A percentile compares a stretch with the other conserved stretches of the same genome.
Conservation (phyloP, 1,140 invertebrate genomes). For the Lutraria rhynchaena region DNA sequence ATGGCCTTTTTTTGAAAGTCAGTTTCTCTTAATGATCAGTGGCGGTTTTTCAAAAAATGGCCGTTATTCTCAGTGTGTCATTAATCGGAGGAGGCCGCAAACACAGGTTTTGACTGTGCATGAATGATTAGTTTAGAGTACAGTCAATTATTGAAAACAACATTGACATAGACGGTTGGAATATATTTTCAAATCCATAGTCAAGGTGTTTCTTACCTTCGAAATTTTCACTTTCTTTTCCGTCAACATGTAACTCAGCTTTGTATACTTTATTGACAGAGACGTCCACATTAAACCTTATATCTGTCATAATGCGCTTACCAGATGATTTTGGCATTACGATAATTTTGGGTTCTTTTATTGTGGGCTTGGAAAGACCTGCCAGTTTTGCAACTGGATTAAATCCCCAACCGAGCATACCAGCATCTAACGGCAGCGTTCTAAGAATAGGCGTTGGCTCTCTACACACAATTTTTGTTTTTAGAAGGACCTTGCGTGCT, state of each 20-base stretch:
- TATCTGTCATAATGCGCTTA: neutral
- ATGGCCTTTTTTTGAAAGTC: too few relatives aligned
- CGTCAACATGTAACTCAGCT: conserved; percentile 1
- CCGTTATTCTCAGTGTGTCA: too few relatives aligned
- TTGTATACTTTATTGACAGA: neutral
- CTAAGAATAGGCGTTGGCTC: conserved; percentile 16
- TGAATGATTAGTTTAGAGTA: too few relatives aligned
- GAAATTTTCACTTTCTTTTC: neutral
- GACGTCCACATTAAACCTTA: conserved; percentile 8
- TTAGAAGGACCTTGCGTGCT: neutral
- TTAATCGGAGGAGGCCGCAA: too few relatives aligned
- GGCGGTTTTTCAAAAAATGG: too few relatives aligned
- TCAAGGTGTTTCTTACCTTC: too few relatives aligned
- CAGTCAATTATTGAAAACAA: too few relatives aligned
- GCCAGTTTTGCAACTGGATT: neutral
- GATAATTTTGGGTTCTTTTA: conserved; percentile 30
- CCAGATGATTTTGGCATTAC: neutral
- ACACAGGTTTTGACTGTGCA: too few relatives aligned
- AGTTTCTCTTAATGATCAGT: too few relatives aligned
- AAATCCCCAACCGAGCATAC: conserved; percentile 36
- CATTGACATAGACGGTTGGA: too few relatives aligned
- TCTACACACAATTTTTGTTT: conserved; percentile 15
- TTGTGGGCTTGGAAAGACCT: conserved; percentile 7
- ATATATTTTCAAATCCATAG: too few relatives aligned
- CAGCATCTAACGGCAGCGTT: neutral